phyloP scores from a whole-genome alignment of 2,113 vertebrate genomes.

The Zonotrichia leucophrys region DNA sequence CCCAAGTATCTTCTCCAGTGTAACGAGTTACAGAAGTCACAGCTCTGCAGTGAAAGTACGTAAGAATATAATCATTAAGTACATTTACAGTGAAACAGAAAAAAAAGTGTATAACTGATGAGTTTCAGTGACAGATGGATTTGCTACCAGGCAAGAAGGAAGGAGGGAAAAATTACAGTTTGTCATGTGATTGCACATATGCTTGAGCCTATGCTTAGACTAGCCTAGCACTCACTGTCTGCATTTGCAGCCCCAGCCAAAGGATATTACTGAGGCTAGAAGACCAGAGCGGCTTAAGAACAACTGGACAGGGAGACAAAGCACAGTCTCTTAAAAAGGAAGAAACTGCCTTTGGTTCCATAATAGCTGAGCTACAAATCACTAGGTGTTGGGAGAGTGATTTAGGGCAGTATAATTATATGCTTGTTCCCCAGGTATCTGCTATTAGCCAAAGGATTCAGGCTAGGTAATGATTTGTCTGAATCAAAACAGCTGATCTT shows the following conservation, averaged over 20 bases:
- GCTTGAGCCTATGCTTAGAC: neutral
- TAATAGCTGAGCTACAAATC: neutral
- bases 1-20: neutral
- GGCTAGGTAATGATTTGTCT: neutral
- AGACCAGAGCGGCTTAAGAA: neutral
- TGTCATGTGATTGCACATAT: neutral
- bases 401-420: neutral
- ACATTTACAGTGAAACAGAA: neutral
- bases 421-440: neutral
- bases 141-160: neutral
- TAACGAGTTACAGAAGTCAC: neutral
- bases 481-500: neutral
- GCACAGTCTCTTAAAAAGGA: neutral
- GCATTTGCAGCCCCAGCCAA: neutral
- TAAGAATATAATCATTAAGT: neutral
- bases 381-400: neutral
- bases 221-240: neutral
- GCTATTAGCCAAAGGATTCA: neutral
- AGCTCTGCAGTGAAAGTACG: neutral
- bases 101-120: fast-evolving
- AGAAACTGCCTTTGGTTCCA: neutral
- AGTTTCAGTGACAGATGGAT: neutral
- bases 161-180: neutral
- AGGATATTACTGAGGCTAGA: neutral
- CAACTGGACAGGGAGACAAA: neutral